Evolutionary conservation across 2,113 vertebrate genomes (phyloP).

Genomic region (Octodon degus): DNA sequence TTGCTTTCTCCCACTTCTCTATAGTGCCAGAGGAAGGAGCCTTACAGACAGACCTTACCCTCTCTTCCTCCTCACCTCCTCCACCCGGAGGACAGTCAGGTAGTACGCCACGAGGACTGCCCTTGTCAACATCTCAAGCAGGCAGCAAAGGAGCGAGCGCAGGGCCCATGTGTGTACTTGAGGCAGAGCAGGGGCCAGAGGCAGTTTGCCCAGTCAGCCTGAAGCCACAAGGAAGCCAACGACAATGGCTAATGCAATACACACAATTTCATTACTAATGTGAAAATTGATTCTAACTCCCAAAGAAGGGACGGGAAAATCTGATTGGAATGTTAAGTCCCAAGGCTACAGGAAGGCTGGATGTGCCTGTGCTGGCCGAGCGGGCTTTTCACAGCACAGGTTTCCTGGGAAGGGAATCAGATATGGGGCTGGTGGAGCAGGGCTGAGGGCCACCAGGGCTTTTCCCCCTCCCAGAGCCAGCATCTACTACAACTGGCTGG

Average conservation of each 20-base stretch:
- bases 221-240: constrained; percentile 15
- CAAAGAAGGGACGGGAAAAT: constrained; percentile 38
- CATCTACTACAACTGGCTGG: not conserved
- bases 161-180: not conserved
- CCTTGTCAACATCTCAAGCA: not conserved
- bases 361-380: not conserved
- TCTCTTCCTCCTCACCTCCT: not conserved
- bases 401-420: not conserved
- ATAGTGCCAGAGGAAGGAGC: too few relatives aligned
- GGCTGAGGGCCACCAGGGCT: too few relatives aligned
- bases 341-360: not conserved
- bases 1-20: too few relatives aligned
- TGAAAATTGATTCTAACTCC: constrained; percentile 68
- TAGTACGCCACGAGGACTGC: not conserved
- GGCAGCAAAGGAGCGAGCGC: not conserved
- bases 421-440: not conserved
- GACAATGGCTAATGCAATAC: constrained; percentile 41
- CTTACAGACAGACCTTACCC: not conserved
- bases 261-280: constrained; percentile 60
- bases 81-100: not conserved
- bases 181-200: not conserved
- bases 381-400: accelerated
- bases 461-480: not conserved
- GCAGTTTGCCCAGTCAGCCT: not conserved
- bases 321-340: constrained; percentile 36